Evolutionary conservation across 2,888 invertebrate genomes (phyloP).

Genomic region (Drosophila nigricruria): DNA sequence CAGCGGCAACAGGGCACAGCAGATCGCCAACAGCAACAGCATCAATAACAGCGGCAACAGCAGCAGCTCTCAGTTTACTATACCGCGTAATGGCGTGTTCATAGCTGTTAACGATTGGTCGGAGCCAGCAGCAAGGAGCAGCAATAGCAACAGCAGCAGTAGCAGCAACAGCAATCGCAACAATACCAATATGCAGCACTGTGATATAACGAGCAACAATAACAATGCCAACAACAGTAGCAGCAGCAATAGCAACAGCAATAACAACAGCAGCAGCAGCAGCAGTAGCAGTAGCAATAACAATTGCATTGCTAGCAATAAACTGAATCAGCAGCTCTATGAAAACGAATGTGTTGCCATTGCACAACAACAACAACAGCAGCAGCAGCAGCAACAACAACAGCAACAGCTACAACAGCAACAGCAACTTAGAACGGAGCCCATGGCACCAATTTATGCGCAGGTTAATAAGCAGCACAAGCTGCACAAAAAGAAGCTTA

Average conservation of each 20-base stretch:
- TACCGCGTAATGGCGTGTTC: slow-evolving; percentile 87
- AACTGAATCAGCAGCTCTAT: slow-evolving; percentile 78
- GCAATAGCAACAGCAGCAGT: slow-evolving; percentile 42
- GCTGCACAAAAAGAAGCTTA: slow-evolving; percentile 83
- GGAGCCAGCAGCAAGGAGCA: slow-evolving; percentile 54
- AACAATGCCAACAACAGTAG: slow-evolving; percentile 26
- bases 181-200: slow-evolving; percentile 36
- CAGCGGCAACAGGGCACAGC: slow-evolving; percentile 21
- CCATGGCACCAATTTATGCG: slow-evolving; percentile 83
- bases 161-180: slow-evolving; percentile 46
- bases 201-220: slow-evolving; percentile 14
- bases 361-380: slow-evolving; percentile 59
- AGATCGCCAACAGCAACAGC: slow-evolving; percentile 17
- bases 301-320: slow-evolving; percentile 39
- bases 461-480: slow-evolving; percentile 85
- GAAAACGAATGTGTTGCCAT: slow-evolving; percentile 82
- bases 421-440: slow-evolving; percentile 21
- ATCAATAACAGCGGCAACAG: slow-evolving; percentile 29
- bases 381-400: slow-evolving; percentile 40
- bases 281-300: slow-evolving; percentile 41
- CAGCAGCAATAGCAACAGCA: slow-evolving; percentile 45
- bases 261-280: slow-evolving; percentile 36
- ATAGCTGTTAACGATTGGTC: slow-evolving; percentile 89
- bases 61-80: slow-evolving; percentile 72
- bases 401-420: slow-evolving; percentile 39